Percentiles rank a stretch among this genome's conserved stretches.
These are phyloP conservation scores for Brachyopa scutellaris DNA, from an alignment of 2,888 invertebrate genomes.

Conservation along the genomic window DNA sequence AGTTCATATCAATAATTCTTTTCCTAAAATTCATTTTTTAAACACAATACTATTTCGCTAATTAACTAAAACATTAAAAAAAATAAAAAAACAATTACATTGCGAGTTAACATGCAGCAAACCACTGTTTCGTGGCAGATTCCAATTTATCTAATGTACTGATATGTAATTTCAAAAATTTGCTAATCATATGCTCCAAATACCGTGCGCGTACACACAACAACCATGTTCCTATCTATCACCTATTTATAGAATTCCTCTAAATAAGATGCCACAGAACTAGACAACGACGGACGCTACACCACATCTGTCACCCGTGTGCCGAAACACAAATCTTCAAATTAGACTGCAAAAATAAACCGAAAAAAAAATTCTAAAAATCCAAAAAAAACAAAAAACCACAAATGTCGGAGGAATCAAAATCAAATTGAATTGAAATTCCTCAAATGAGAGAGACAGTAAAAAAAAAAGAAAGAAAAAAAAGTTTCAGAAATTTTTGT, in stretches of 20 bases:
- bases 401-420: conserved; percentile 48
- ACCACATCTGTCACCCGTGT: conserved; percentile 38
- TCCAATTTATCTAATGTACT: too few relatives aligned
- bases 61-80: too few relatives aligned
- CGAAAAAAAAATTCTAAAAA: conserved; percentile 11
- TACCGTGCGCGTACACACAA: too few relatives aligned
- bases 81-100: too few relatives aligned
- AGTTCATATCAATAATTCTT: too few relatives aligned
- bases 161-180: conserved; percentile 24
- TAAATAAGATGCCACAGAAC: conserved; percentile 48
- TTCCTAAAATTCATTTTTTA: too few relatives aligned
- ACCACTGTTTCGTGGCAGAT: too few relatives aligned
- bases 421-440: conserved; percentile 48
- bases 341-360: conserved; percentile 35
- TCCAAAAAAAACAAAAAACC: conserved; percentile 23
- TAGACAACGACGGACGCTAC: conserved; percentile 27
- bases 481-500: conserved; percentile 66
- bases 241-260: conserved; percentile 21
- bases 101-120: too few relatives aligned
- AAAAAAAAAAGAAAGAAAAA: conserved; percentile 10
- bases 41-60: too few relatives aligned
- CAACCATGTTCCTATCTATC: neutral
- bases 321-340: conserved; percentile 43
- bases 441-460: conserved; percentile 20
- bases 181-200: conserved; percentile 41